These are phyloP conservation scores for Sebastes iracundus DNA, from an alignment of 2,797 vertebrate genomes.

Conservation along the genomic window DNA sequence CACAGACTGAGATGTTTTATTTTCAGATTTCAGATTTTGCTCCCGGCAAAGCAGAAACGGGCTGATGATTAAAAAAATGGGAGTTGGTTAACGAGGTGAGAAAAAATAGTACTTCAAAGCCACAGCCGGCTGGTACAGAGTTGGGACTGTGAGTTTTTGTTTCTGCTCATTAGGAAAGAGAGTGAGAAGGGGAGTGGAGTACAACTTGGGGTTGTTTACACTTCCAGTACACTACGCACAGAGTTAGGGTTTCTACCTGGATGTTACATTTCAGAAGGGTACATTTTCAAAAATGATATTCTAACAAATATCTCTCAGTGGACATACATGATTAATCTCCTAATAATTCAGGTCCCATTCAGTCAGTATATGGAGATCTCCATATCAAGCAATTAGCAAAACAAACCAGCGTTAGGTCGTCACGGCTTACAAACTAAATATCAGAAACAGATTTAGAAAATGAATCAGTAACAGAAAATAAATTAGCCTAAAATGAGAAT, in stretches of 20 bases:
- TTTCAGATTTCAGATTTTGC: constrained; percentile 60
- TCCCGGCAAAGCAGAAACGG: constrained; percentile 43
- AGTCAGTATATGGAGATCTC: not conserved
- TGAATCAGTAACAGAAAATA: constrained; percentile 24
- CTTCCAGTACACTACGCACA: not conserved
- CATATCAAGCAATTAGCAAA: constrained; percentile 11
- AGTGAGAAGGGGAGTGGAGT: not conserved
- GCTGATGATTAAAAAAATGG: constrained; percentile 49
- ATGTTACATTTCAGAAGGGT: not conserved
- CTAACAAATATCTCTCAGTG: not conserved
- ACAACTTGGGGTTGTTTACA: constrained; percentile 1
- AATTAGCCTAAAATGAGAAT: constrained; percentile 31
- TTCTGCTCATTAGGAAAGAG: constrained; percentile 35
- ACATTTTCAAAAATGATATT: not conserved
- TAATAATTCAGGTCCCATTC: not conserved
- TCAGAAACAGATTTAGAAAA: constrained; percentile 31
- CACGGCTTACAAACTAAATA: not conserved
- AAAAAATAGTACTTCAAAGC: constrained; percentile 46
- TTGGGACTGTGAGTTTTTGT: constrained; percentile 7
- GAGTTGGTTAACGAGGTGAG: constrained; percentile 56
- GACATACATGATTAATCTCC: not conserved
- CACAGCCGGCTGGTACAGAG: not conserved
- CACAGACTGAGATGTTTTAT: constrained; percentile 54
- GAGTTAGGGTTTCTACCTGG: not conserved
- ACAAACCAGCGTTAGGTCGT: not conserved